Conservation (phyloP, 2,113 vertebrate species). For the Takifugu bimaculatus region DNA sequence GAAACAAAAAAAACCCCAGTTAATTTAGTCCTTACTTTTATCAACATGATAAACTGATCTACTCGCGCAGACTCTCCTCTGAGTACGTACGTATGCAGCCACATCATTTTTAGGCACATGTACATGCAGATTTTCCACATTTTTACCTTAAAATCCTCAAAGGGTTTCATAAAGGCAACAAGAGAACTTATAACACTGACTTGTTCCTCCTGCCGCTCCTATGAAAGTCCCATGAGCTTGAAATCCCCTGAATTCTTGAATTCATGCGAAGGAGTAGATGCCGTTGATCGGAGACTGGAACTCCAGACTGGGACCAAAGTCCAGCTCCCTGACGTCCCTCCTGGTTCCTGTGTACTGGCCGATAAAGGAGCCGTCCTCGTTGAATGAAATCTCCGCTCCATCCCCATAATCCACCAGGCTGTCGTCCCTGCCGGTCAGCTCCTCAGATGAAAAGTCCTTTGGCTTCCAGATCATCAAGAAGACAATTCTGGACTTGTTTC, state of each 20-base stretch:
- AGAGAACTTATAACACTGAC: too few species aligned
- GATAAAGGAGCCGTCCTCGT: constrained; percentile 96
- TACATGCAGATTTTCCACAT: not conserved
- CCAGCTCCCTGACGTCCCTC: constrained; percentile 89
- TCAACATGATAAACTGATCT: constrained; percentile 66
- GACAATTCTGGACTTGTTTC: constrained; percentile 83
- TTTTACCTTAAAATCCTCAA: too few species aligned
- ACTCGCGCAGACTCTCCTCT: constrained; percentile 10
- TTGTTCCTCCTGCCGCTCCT: not conserved
- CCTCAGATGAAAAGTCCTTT: constrained; percentile 78
- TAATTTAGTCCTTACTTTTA: constrained; percentile 47
- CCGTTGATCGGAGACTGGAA: constrained; percentile 88
- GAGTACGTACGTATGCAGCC: not conserved
- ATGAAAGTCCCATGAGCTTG: not conserved
- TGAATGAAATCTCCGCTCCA: constrained; percentile 90
- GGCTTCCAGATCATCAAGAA: constrained; percentile 86
- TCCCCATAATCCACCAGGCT: constrained; percentile 97
- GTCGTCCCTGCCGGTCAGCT: constrained; percentile 92
- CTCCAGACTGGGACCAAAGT: constrained; percentile 87
- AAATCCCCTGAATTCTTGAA: not conserved
- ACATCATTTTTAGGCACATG: constrained; percentile 25
- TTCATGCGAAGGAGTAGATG: constrained; percentile 87
- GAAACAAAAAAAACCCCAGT: constrained; percentile 1
- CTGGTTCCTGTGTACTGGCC: constrained; percentile 93
- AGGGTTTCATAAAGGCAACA: too few species aligned